A percentile compares a stretch with the other conserved stretches of the same genome.
Evolutionary conservation across 2,888 invertebrate species (phyloP).

Genomic region (Lithophane ornitopus): DNA sequence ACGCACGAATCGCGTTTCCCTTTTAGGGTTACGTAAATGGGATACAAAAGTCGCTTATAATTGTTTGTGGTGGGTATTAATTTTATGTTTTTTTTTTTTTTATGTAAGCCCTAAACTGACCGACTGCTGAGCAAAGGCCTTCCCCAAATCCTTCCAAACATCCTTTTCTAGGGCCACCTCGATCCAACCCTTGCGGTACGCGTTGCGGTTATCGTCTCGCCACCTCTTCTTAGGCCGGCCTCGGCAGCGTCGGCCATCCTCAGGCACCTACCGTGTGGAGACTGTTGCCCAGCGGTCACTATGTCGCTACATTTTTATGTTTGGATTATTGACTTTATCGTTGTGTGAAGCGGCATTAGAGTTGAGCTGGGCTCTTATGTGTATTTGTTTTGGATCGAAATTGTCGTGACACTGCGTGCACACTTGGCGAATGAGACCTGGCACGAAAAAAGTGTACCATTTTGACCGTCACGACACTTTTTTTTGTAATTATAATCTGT

Average conservation of each 20-base stretch:
- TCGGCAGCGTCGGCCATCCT: no score
- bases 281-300: no score
- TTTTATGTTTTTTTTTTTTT: background rate
- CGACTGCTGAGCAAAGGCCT: no score
- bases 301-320: background rate
- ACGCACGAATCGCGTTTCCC: conserved; percentile 42
- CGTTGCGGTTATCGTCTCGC: no score
- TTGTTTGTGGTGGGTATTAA: conserved; percentile 28
- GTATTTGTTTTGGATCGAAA: conserved; percentile 12
- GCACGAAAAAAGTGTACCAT: background rate
- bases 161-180: no score
- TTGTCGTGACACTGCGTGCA: no score
- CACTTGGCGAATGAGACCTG: background rate
- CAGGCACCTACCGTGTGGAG: no score
- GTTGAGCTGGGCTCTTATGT: conserved; percentile 5
- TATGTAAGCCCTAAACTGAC: no score
- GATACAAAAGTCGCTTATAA: conserved; percentile 23
- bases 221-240: no score
- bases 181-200: no score
- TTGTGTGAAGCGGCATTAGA: background rate
- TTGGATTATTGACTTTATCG: background rate
- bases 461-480: background rate
- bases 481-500: background rate
- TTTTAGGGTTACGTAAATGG: conserved; percentile 37
- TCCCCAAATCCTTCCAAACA: no score